These are phyloP conservation scores for Papilio dardanus DNA, from an alignment of 1,140 invertebrate genomes.

Conservation along the genomic window DNA sequence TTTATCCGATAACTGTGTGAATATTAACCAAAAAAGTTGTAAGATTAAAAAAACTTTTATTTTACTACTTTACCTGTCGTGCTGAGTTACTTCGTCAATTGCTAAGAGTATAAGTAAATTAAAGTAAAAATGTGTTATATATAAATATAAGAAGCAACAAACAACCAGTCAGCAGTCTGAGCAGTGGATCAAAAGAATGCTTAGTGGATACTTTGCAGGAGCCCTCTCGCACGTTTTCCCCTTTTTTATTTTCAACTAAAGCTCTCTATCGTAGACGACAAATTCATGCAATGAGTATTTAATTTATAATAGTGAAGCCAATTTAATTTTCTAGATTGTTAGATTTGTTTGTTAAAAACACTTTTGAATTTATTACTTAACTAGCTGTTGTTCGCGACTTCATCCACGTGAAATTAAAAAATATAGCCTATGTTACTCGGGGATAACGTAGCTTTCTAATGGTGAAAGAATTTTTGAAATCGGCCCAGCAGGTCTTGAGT, in stretches of 20 bases:
- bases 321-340: no score
- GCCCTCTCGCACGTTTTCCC: slow-evolving; percentile 1
- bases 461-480: no score
- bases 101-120: background rate
- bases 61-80: background rate
- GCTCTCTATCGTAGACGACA: slow-evolving; percentile 6
- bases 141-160: background rate
- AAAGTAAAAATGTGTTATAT: background rate
- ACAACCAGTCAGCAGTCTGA: background rate
- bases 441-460: no score
- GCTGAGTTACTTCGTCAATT: background rate
- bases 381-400: no score
- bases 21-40: no score
- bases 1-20: no score
- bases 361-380: no score
- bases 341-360: no score
- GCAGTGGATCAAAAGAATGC: slow-evolving; percentile 20
- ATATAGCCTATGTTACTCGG: no score
- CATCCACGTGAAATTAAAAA: no score
- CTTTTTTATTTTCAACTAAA: background rate
- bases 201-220: background rate
- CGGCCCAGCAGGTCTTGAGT: no score
- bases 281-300: background rate
- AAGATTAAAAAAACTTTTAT: no score
- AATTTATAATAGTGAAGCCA: background rate